Evolutionary conservation across 2,113 vertebrate genomes (phyloP).

Genomic region (Paraplagusia blochii): DNA sequence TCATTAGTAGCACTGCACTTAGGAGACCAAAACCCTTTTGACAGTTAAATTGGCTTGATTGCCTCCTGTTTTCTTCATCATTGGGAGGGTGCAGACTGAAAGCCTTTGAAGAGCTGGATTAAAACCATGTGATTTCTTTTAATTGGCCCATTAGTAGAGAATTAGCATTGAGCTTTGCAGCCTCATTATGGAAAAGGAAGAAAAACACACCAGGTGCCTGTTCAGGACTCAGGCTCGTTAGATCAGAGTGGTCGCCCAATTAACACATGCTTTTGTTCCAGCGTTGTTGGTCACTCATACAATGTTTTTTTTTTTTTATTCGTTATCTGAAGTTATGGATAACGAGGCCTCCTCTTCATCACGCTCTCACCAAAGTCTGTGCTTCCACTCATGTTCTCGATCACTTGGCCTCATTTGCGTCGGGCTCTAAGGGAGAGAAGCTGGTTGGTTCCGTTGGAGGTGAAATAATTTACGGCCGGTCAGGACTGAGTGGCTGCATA

Average conservation of each 20-base stretch:
- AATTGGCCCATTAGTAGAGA: conserved; percentile 81
- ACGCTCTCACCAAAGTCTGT: conserved; percentile 16
- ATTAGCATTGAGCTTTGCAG: conserved; percentile 76
- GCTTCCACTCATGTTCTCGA: conserved; percentile 27
- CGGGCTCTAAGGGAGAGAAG: conserved; percentile 36
- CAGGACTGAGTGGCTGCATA: conserved; percentile 18
- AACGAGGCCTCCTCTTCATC: conserved; percentile 20
- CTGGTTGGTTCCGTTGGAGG: conserved; percentile 48
- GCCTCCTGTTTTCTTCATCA: conserved; percentile 74
- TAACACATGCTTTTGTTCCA: conserved; percentile 62
- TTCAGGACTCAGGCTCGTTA: conserved; percentile 60
- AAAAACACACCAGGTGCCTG: conserved; percentile 64
- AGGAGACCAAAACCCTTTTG: conserved; percentile 69
- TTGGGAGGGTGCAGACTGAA: conserved; percentile 63
- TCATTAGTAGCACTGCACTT: conserved; percentile 75
- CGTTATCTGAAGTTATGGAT: not conserved
- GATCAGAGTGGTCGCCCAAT: conserved; percentile 62
- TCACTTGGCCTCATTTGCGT: conserved; percentile 48
- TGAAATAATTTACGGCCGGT: conserved; percentile 56
- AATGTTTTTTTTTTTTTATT: conserved; percentile 44
- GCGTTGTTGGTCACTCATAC: conserved; percentile 37
- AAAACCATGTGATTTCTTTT: conserved; percentile 81
- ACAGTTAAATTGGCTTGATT: conserved; percentile 73
- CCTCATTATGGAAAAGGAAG: conserved; percentile 70
- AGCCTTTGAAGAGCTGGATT: conserved; percentile 78